phyloP scores from a whole-genome alignment of 2,888 invertebrate genomes.

The Nomada hirtipes region DNA sequence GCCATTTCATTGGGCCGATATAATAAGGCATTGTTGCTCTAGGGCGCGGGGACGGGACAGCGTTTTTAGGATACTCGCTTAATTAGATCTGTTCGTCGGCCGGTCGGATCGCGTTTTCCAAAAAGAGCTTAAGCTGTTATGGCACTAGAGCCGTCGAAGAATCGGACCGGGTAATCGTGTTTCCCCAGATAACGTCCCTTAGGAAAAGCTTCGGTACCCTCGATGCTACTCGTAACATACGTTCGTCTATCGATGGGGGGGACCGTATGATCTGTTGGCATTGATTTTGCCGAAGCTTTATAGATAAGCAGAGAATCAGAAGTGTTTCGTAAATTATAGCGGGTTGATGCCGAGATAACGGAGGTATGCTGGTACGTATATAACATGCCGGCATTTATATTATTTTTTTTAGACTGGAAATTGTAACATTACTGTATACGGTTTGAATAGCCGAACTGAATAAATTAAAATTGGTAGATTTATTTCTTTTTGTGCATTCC shows the following conservation, averaged over 20 bases:
- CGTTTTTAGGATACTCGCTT: conserved; percentile 75
- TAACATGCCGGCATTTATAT: too few species aligned
- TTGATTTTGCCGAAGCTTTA: not conserved
- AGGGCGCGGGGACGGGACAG: conserved; percentile 65
- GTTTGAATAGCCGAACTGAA: too few species aligned
- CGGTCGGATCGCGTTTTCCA: conserved; percentile 59
- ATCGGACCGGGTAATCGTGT: conserved; percentile 41
- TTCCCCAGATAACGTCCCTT: conserved; percentile 35
- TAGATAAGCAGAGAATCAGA: not conserved
- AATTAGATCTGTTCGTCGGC: conserved; percentile 70
- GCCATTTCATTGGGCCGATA: conserved; percentile 82
- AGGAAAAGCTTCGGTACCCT: conserved; percentile 12
- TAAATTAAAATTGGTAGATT: not conserved
- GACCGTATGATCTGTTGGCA: not conserved
- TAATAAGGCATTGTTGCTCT: conserved; percentile 80
- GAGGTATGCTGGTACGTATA: too few species aligned
- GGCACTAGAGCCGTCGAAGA: conserved; percentile 35
- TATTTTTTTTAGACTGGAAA: too few species aligned
- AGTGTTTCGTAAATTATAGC: not conserved
- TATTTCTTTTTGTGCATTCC: too few species aligned
- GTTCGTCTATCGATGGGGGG: conserved; percentile 14
- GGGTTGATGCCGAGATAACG: too few species aligned
- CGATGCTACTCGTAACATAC: conserved; percentile 8
- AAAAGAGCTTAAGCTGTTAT: conserved; percentile 59
- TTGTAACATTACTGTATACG: too few species aligned